These are phyloP conservation scores for Glandiceps talaboti DNA, from an alignment of 53 echinoderm and acorn worm genomes.

Conservation along the genomic window DNA sequence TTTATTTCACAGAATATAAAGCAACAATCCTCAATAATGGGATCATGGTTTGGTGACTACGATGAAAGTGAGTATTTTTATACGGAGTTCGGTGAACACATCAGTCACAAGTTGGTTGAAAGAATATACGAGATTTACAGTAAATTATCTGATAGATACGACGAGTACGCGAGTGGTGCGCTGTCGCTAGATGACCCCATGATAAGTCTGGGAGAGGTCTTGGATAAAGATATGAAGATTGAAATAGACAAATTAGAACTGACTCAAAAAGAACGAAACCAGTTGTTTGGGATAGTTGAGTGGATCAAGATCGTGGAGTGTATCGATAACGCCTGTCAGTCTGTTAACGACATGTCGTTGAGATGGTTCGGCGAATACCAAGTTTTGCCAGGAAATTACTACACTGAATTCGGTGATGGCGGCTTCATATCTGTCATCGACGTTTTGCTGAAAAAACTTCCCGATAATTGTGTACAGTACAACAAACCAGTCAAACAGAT, in stretches of 20 bases:
- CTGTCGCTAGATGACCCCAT: neutral
- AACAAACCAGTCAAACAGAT: slow-evolving; percentile 20
- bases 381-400: slow-evolving; percentile 30
- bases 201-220: slow-evolving; percentile 2
- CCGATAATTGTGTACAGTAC: slow-evolving; percentile 11
- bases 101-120: slow-evolving; percentile 3
- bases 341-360: slow-evolving; percentile 18
- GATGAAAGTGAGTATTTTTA: neutral
- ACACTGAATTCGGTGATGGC: slow-evolving; percentile 24
- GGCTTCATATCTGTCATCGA: slow-evolving; percentile 53
- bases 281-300: neutral
- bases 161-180: neutral
- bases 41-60: neutral
- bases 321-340: slow-evolving; percentile 32
- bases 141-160: neutral
- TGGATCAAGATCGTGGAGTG: slow-evolving; percentile 30
- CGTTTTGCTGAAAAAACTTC: slow-evolving; percentile 24
- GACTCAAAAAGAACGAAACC: neutral
- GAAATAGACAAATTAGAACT: neutral
- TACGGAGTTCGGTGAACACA: slow-evolving; percentile 17
- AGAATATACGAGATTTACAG: slow-evolving; percentile 9
- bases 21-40: too few relatives aligned
- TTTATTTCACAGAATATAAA: too few relatives aligned
- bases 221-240: slow-evolving; percentile 4
- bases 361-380: slow-evolving; percentile 16